Percentiles rank a stretch among this genome's conserved stretches.
Conservation (phyloP, 37 sponge, comb jelly and placozoan genomes). For the Mnemiopsis leidyi region DNA sequence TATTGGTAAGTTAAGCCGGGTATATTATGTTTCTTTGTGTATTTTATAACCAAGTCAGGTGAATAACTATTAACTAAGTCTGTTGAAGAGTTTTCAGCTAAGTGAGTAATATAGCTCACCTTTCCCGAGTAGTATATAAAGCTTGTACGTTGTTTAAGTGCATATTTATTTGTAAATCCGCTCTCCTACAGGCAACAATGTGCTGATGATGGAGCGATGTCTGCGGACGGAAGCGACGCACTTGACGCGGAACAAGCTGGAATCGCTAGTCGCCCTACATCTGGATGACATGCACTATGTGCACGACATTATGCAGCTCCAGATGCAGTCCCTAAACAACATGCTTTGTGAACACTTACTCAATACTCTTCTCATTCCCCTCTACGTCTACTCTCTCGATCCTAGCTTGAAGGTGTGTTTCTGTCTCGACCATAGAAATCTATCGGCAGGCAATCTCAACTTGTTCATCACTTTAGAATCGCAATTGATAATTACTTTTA, state of each 20-base stretch:
- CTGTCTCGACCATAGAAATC: neutral
- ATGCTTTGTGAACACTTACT: conserved; percentile 76
- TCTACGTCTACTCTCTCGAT: conserved; percentile 75
- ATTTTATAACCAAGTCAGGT: no score
- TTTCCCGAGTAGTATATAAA: no score
- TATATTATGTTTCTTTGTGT: no score
- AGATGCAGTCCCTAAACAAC: conserved; percentile 70
- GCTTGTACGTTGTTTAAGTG: no score
- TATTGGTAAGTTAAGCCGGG: conserved; percentile 72
- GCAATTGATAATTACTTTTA: no score
- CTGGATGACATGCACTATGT: conserved; percentile 94
- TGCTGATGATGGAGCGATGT: conserved; percentile 87
- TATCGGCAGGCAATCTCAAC: neutral
- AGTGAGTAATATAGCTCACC: no score
- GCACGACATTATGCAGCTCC: conserved; percentile 85
- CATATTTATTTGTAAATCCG: no score
- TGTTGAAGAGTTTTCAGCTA: no score
- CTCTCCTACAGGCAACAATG: conserved; percentile 70
- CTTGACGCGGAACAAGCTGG: conserved; percentile 75
- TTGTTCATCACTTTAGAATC: no score
- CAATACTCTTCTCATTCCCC: conserved; percentile 86
- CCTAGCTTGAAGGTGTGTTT: neutral
- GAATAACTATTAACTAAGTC: no score
- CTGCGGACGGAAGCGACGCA: conserved; percentile 83
- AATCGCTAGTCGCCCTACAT: conserved; percentile 85